These are phyloP conservation scores for Lasius platythorax DNA, from an alignment of 2,888 invertebrate genomes.

Conservation along the genomic window DNA sequence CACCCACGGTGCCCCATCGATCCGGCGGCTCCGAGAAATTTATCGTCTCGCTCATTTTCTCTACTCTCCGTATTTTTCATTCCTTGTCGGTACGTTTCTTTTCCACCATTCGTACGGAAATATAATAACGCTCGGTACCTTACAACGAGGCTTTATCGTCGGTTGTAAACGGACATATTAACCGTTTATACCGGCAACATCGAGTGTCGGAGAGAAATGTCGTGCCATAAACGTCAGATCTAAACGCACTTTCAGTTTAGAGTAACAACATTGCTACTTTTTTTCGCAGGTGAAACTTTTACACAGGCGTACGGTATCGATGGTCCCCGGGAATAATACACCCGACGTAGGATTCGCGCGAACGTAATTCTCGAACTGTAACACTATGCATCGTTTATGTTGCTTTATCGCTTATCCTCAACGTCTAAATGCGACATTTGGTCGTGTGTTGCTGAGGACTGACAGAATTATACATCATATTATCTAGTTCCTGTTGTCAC, in stretches of 20 bases:
- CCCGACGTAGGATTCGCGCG: conserved; percentile 3
- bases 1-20: conserved; percentile 36
- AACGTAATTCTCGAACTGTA: conserved; percentile 25
- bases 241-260: conserved; percentile 64
- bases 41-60: conserved; percentile 57
- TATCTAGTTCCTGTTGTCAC: conserved; percentile 45
- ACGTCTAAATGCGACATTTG: conserved; percentile 35
- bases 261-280: conserved; percentile 53
- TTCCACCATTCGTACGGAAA: conserved; percentile 19
- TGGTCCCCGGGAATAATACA: conserved; percentile 45
- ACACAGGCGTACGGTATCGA: conserved; percentile 46
- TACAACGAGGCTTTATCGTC: conserved; percentile 57
- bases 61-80: conserved; percentile 37
- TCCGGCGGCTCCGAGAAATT: conserved; percentile 55
- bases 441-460: conserved; percentile 29
- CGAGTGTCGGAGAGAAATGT: conserved; percentile 63
- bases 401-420: conserved; percentile 44
- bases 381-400: not conserved
- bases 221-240: conserved; percentile 63
- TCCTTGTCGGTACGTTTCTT: conserved; percentile 8
- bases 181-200: conserved; percentile 62
- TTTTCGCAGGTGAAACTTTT: conserved; percentile 57
- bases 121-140: conserved; percentile 58
- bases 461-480: conserved; percentile 51
- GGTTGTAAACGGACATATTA: conserved; percentile 67